These are phyloP conservation scores for Oophaga pumilio DNA, from an alignment of 2,113 vertebrate genomes.

Conservation along the genomic window DNA sequence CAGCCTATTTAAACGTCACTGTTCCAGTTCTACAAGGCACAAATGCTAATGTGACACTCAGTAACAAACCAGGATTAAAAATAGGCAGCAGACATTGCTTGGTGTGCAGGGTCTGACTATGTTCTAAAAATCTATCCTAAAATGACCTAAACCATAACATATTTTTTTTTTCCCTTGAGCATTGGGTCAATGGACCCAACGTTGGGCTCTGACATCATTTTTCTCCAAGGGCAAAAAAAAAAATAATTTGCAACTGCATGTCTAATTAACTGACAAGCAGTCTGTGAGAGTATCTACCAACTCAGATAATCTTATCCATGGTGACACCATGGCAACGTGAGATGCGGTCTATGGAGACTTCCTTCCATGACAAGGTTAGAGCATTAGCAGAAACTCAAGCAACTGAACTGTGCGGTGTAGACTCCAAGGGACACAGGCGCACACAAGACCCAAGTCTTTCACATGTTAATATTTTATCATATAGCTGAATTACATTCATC, in stretches of 20 bases:
- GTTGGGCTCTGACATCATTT: neutral
- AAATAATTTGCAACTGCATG: conserved; percentile 23
- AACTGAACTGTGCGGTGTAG: conserved; percentile 50
- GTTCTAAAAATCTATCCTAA: neutral
- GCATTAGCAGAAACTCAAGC: conserved; percentile 62
- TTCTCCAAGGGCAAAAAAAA: neutral
- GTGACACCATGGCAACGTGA: conserved; percentile 76
- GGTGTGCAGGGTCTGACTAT: neutral
- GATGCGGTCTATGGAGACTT: conserved; percentile 67
- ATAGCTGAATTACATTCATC: neutral
- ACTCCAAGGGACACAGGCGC: neutral
- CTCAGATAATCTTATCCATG: conserved; percentile 69
- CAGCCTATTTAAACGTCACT: neutral
- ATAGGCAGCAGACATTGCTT: neutral
- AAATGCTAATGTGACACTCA: neutral
- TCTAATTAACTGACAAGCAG: conserved; percentile 54
- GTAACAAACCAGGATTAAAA: neutral
- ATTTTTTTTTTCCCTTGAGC: neutral
- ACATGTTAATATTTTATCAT: neutral
- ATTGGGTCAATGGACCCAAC: neutral
- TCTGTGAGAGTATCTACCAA: conserved; percentile 62
- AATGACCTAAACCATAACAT: neutral
- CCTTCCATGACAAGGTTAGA: conserved; percentile 71
- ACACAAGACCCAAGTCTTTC: neutral
- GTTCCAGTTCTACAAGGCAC: no score